Conservation (phyloP, 2,797 vertebrate species). For the Momotus momota region DNA sequence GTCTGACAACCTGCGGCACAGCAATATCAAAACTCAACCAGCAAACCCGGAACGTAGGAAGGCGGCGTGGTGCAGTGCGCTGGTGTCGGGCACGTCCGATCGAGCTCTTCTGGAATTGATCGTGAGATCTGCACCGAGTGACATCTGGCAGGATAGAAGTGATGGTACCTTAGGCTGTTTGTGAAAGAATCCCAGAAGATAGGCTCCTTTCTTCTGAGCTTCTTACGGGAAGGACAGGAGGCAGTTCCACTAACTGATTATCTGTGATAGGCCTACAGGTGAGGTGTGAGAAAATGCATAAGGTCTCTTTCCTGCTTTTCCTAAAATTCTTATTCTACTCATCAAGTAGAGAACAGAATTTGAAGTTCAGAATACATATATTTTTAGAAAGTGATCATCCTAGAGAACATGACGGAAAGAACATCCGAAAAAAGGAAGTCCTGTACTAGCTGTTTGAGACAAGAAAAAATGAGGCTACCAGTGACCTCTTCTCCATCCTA, state of each 20-base stretch:
- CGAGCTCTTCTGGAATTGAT: neutral
- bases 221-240: neutral
- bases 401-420: neutral
- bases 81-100: neutral
- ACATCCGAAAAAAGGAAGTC: neutral
- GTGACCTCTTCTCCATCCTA: neutral
- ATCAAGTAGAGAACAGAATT: neutral
- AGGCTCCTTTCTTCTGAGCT: neutral
- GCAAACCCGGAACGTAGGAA: neutral
- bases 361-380: neutral
- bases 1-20: neutral
- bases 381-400: neutral
- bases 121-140: neutral
- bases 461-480: neutral
- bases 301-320: neutral
- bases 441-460: neutral
- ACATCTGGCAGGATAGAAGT: neutral
- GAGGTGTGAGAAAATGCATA: neutral
- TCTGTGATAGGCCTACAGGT: neutral
- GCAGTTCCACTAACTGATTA: neutral
- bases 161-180: neutral
- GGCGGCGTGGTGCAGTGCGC: neutral
- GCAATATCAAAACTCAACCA: neutral
- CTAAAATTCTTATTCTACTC: neutral
- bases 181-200: neutral